Conservation (phyloP, 2,797 vertebrate genomes). For the Nyctalus aviator region DNA sequence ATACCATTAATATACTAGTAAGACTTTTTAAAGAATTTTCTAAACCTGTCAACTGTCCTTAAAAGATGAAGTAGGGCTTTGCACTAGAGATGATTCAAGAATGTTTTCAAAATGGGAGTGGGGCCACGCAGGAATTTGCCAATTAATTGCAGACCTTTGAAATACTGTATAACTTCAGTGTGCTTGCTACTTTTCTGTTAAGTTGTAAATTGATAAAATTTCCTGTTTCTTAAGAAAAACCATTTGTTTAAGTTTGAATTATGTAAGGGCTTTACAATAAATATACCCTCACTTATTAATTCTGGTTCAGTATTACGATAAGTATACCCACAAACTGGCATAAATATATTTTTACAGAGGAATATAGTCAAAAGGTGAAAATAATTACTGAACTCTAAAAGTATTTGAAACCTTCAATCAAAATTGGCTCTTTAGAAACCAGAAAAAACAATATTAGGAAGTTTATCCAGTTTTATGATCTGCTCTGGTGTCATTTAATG, state of each 20-base stretch:
- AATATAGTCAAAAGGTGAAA: slow-evolving; percentile 17
- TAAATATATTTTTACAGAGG: not conserved
- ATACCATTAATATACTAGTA: not conserved
- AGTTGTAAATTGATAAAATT: slow-evolving; percentile 15
- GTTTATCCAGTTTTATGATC: slow-evolving; percentile 20
- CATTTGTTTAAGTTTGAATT: not conserved
- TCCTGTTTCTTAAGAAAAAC: slow-evolving; percentile 18
- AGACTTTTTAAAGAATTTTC: not conserved
- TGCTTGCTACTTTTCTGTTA: slow-evolving; percentile 36
- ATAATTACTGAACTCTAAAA: not conserved
- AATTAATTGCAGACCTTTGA: slow-evolving; percentile 20
- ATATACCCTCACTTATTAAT: not conserved
- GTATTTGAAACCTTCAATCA: not conserved
- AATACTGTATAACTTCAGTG: not conserved
- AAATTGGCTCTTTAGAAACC: slow-evolving; percentile 9
- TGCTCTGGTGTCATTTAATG: not conserved
- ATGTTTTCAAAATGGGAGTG: not conserved
- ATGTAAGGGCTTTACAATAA: slow-evolving; percentile 49
- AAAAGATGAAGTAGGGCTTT: not conserved
- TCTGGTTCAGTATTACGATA: not conserved
- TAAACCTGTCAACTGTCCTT: not conserved
- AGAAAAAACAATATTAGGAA: not conserved
- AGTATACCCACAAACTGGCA: not conserved
- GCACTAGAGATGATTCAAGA: not conserved
- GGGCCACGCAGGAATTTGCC: not conserved